Conservation (phyloP, 2,113 vertebrate genomes). For the Ageneiosus marmoratus region DNA sequence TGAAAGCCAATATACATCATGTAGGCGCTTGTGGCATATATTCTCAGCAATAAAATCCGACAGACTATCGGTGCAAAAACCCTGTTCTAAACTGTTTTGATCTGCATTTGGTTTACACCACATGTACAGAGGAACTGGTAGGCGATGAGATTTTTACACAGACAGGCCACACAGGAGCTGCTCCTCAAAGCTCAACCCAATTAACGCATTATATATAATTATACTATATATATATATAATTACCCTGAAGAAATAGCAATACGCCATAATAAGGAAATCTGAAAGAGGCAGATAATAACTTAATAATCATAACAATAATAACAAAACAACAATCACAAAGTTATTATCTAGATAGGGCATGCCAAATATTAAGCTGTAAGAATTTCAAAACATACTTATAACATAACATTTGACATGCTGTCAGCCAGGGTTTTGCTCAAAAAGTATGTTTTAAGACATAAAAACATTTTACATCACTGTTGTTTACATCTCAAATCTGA, state of each 20-base stretch:
- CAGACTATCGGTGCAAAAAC: neutral
- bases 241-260: neutral
- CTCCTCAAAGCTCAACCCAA: neutral
- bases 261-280: neutral
- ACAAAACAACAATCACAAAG: neutral
- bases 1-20: slow-evolving; percentile 2
- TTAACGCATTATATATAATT: neutral
- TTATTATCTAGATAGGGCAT: neutral
- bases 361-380: neutral
- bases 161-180: neutral
- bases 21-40: neutral
- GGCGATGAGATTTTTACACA: neutral
- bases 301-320: neutral
- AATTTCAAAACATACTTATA: neutral
- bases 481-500: neutral
- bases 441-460: neutral
- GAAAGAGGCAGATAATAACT: neutral
- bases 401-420: too few relatives aligned
- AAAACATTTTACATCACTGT: neutral
- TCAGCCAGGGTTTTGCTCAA: neutral
- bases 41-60: neutral
- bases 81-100: neutral
- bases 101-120: neutral
- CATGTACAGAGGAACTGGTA: neutral
- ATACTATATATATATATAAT: neutral